A percentile compares a stretch with the other conserved stretches of the same genome.
Conservation (phyloP, 2,888 invertebrate genomes). For the Coenonympha glycerion region DNA sequence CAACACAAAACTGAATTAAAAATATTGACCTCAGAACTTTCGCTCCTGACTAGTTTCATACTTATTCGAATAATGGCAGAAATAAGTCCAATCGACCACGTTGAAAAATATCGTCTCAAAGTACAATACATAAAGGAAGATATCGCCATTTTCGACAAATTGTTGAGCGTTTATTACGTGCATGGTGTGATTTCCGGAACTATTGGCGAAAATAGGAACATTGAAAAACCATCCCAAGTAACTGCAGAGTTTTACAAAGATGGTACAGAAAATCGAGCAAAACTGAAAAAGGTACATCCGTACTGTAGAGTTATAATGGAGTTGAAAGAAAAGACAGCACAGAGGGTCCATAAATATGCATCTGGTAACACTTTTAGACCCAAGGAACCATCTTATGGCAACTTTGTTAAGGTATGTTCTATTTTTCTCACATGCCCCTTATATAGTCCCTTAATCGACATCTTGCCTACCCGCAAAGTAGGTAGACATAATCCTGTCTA, state of each 20-base stretch:
- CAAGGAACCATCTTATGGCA: constrained; percentile 63
- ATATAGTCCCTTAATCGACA: too few species aligned
- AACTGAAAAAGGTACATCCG: constrained; percentile 61
- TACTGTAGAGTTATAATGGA: constrained; percentile 59
- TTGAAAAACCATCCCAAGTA: constrained; percentile 46
- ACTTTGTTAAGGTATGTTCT: constrained; percentile 69
- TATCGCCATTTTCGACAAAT: constrained; percentile 74
- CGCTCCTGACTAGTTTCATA: constrained; percentile 69
- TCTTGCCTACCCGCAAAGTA: too few species aligned
- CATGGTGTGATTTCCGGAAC: constrained; percentile 59
- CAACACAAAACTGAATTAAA: constrained; percentile 38
- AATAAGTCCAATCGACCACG: constrained; percentile 86
- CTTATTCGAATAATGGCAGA: constrained; percentile 77
- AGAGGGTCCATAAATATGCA: constrained; percentile 58
- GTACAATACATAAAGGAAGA: constrained; percentile 82
- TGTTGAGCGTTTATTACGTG: constrained; percentile 76
- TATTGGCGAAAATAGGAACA: constrained; percentile 46
- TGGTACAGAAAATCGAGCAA: constrained; percentile 34
- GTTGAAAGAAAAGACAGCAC: constrained; percentile 51
- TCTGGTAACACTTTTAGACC: constrained; percentile 76
- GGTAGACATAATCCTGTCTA: too few species aligned
- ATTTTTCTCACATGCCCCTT: too few species aligned
- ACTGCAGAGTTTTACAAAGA: constrained; percentile 36
- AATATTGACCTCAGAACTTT: constrained; percentile 47
- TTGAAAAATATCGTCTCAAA: constrained; percentile 85